Base-by-base conservation (phyloP, 2,113 vertebrate species). In the Salvator merianae region DNA sequence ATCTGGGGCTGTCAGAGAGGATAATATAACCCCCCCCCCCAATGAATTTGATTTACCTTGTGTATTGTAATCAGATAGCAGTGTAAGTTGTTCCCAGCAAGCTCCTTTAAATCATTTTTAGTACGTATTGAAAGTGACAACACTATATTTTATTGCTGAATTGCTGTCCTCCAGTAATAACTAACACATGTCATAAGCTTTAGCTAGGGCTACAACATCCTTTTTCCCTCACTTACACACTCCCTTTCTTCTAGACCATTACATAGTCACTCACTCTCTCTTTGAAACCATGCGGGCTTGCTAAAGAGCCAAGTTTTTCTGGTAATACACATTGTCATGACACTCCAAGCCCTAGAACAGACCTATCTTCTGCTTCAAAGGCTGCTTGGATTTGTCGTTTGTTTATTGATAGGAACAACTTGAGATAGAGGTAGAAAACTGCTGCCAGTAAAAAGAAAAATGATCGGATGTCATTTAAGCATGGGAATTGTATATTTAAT, bases 71-170 rank as follows among this genome's bases (percentile, higher is more conserved):
- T 94, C 87, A 88, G 86, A 91, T 84, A 87, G 84, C 84, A 82
- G 1, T 28, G 50, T 66, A 91, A 92, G 74, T 92, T 34, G 30
- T 26, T 87, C 66, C 83, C 73, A 53, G 53, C 43, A 77, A 92
- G 79, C 50, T 93, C 59, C 90, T 86, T 69, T 82, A 92, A 91
- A 93, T 90, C 74, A 91, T 30, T 91, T 88, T 88, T 86, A 87
- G 92, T 83, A 81, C 32, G 18, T 93, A 91, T 93, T 92, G 93
- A 87, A 93, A 91, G 77, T 90, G 88, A 88, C 84, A 88, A 24
- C 85, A 66, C 90, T 93, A 55, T 91, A 82, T 93, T 94, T 94
- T 92, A 92, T 90, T 84, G 73, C 84, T 24, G 83, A 93, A 90
- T 88, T 89, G 74, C 65, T 5, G 0, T 91, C 91, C 94, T 86